phyloP scores from a whole-genome alignment of 2,113 vertebrate genomes.

The Tetrax tetrax region DNA sequence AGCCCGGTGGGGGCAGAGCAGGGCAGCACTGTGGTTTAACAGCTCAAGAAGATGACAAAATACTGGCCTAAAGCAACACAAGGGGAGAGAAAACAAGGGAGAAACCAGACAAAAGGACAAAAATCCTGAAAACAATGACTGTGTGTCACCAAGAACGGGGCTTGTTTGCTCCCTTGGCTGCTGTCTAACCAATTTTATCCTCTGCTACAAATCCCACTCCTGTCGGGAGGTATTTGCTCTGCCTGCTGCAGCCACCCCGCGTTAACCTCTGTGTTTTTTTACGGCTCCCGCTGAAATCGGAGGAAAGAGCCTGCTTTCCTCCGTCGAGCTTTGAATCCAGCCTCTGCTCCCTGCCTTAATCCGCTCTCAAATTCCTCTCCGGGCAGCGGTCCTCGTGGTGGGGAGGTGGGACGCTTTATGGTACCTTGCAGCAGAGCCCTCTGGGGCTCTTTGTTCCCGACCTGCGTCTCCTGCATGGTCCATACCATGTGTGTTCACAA shows the following conservation, averaged over 20 bases:
- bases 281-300: background rate
- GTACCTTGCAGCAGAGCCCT: background rate
- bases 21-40: slow-evolving; percentile 2
- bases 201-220: slow-evolving; percentile 33
- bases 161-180: slow-evolving; percentile 13
- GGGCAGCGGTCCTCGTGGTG: background rate
- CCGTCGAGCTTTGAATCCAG: background rate
- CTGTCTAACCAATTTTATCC: slow-evolving; percentile 32
- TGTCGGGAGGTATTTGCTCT: slow-evolving; percentile 23
- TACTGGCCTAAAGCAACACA: background rate
- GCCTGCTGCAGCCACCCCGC: slow-evolving; percentile 23
- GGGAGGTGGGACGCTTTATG: background rate
- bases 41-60: slow-evolving; percentile 41
- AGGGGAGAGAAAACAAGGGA: slow-evolving; percentile 21
- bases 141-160: slow-evolving; percentile 15
- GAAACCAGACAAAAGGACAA: slow-evolving; percentile 23
- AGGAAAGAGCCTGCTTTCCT: slow-evolving; percentile 47
- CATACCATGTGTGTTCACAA: background rate
- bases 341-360: slow-evolving; percentile 10
- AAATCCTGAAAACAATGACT: slow-evolving; percentile 42
- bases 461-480: background rate
- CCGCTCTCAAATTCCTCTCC: background rate
- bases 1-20: background rate
- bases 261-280: slow-evolving; percentile 59
- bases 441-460: background rate